phyloP scores from a whole-genome alignment of 2,797 vertebrate genomes.

The Sebastes itinus region DNA sequence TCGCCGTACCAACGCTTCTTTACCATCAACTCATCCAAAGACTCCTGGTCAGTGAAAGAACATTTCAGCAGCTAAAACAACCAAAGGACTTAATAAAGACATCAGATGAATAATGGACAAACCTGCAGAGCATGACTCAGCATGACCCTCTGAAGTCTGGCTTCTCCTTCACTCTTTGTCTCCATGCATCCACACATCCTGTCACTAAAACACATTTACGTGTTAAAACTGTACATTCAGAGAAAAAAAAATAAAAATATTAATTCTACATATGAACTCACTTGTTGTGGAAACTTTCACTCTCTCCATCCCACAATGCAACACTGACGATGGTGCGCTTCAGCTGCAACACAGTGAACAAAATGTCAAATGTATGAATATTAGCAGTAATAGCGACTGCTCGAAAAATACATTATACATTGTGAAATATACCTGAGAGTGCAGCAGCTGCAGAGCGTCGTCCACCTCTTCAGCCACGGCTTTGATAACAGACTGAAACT shows the following conservation, averaged over 20 bases:
- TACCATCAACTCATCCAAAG: conserved; percentile 63
- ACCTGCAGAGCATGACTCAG: too few species aligned
- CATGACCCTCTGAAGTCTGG: conserved; percentile 60
- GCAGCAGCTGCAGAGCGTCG: conserved; percentile 63
- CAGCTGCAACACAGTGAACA: conserved; percentile 51
- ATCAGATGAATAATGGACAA: background rate
- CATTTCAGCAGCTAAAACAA: background rate
- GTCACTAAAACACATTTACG: conserved; percentile 5
- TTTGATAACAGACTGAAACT: conserved; percentile 51
- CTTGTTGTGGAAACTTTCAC: conserved; percentile 23
- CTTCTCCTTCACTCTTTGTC: conserved; percentile 41
- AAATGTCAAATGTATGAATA: background rate
- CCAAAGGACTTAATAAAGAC: background rate
- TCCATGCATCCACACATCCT: conserved; percentile 63
- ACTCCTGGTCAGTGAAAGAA: conserved; percentile 51
- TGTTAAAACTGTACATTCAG: background rate
- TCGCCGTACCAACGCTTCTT: conserved; percentile 59
- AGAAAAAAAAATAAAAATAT: background rate
- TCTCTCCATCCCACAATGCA: conserved; percentile 73
- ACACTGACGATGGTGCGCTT: conserved; percentile 72
- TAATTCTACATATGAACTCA: background rate
- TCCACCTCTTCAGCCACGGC: conserved; percentile 59
- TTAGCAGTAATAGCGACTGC: background rate
- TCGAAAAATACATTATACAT: background rate
- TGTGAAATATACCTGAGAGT: conserved; percentile 61